Evolutionary conservation across 2,113 vertebrate species (phyloP).

Genomic region (Eudyptes chrysolophus): DNA sequence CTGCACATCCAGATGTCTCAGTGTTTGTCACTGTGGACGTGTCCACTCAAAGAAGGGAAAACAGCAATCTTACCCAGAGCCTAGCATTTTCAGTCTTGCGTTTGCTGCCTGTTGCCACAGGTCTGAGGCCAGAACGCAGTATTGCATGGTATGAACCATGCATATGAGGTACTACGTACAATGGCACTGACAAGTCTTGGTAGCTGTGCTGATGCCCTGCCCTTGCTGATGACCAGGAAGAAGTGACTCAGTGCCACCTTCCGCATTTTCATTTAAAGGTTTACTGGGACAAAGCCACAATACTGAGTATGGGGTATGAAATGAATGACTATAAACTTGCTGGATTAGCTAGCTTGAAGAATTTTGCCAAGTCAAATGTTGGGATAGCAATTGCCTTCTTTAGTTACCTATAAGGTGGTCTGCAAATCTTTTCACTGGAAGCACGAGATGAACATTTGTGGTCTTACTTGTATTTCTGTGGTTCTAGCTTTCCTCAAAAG

Average conservation of each 20-base stretch:
- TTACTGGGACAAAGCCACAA: background rate
- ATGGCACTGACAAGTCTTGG: background rate
- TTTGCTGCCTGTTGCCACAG: background rate
- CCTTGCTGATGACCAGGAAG: background rate
- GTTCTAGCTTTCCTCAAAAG: background rate
- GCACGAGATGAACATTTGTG: background rate
- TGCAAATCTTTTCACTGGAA: background rate
- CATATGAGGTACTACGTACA: fast-evolving
- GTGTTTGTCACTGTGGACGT: background rate
- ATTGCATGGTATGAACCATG: fast-evolving
- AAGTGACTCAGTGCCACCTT: background rate
- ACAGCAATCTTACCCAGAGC: background rate
- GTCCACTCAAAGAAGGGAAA: background rate
- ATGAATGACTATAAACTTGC: background rate
- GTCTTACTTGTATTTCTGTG: background rate
- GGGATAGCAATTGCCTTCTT: background rate
- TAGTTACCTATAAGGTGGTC: background rate
- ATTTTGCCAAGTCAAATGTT: background rate
- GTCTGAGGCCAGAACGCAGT: background rate
- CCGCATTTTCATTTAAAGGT: background rate
- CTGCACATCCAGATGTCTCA: background rate
- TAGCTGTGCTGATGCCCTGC: background rate
- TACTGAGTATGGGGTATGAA: background rate
- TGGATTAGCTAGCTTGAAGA: background rate
- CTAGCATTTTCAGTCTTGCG: background rate